Percentiles rank a stretch among this genome's conserved stretches.
Conservation (phyloP, 2,888 invertebrate species). For the Aphodius sticticus region DNA sequence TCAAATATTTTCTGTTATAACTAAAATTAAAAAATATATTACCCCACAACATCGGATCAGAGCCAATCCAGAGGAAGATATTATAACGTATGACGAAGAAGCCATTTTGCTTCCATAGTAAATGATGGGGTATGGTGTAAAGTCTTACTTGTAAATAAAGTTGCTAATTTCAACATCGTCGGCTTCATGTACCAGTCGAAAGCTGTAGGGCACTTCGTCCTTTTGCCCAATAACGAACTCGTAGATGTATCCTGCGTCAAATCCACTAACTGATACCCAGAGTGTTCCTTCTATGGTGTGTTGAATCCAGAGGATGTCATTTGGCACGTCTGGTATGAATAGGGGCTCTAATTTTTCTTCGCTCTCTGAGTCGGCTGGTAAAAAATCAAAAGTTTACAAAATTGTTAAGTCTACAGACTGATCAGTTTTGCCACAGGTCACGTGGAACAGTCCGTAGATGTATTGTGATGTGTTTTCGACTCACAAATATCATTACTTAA, state of each 20-base stretch:
- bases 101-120: background rate
- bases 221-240: constrained; percentile 63
- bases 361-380: constrained; percentile 64
- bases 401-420: background rate
- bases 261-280: constrained; percentile 71
- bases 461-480: no score
- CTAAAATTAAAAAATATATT: constrained; percentile 51
- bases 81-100: no score
- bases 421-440: no score
- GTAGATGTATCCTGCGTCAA: constrained; percentile 73
- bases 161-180: constrained; percentile 67
- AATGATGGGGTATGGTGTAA: background rate
- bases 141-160: constrained; percentile 63
- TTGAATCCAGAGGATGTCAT: constrained; percentile 66
- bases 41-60: no score
- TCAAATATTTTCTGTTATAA: constrained; percentile 61
- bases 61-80: no score
- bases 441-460: no score
- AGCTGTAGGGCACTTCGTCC: constrained; percentile 57
- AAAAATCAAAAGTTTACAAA: background rate
- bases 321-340: constrained; percentile 66
- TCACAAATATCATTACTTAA: no score
- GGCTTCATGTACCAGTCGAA: constrained; percentile 62
- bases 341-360: constrained; percentile 65
- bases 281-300: constrained; percentile 64